phyloP scores from a whole-genome alignment of 2,888 invertebrate genomes.

The Mellilla xanthometata region DNA sequence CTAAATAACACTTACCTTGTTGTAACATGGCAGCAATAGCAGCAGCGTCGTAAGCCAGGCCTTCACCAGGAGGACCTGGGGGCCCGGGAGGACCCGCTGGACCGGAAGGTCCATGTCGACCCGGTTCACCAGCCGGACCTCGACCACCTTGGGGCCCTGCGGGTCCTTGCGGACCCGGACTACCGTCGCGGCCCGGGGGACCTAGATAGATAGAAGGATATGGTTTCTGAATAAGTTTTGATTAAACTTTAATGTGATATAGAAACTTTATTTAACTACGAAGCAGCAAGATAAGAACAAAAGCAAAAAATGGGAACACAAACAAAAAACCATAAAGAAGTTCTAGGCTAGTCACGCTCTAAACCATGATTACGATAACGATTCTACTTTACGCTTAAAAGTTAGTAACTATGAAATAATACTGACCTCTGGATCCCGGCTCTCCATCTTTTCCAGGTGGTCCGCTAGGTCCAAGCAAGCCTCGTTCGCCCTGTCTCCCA shows the following conservation, averaged over 20 bases:
- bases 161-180: conserved; percentile 81
- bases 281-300: no score
- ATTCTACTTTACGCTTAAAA: no score
- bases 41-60: conserved; percentile 91
- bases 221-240: no score
- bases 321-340: no score
- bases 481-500: conserved; percentile 87
- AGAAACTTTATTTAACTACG: no score
- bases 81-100: conserved; percentile 88
- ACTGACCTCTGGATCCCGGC: conserved; percentile 85
- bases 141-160: conserved; percentile 87
- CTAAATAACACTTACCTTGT: conserved; percentile 83
- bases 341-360: no score
- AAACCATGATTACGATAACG: no score
- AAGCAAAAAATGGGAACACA: no score
- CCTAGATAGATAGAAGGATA: conserved; percentile 52
- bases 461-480: conserved; percentile 84
- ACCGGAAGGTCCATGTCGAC: conserved; percentile 85
- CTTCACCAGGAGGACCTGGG: conserved; percentile 91
- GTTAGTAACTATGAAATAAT: no score
- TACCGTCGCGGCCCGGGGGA: conserved; percentile 77
- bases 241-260: no score
- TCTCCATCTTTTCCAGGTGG: conserved; percentile 90
- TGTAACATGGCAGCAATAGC: conserved; percentile 90
- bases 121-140: conserved; percentile 87